These are phyloP conservation scores for Metacarcinus magister DNA, from an alignment of 2,888 invertebrate genomes.

Conservation along the genomic window DNA sequence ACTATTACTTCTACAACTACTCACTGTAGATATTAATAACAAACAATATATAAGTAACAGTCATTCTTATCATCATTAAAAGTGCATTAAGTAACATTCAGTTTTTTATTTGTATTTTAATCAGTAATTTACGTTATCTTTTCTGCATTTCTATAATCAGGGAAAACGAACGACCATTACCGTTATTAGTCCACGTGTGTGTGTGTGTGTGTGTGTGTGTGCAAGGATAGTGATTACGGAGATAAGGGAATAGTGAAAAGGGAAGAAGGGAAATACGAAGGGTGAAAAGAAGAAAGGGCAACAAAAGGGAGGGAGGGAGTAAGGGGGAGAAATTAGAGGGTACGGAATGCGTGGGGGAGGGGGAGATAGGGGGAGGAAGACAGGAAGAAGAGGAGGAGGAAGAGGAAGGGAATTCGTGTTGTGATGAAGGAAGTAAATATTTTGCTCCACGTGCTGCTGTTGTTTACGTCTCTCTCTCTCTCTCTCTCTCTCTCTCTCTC, in stretches of 20 bases:
- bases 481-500: background rate
- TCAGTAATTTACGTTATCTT: background rate
- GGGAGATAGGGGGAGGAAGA: background rate
- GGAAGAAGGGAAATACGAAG: background rate
- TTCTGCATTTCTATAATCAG: slow-evolving; percentile 26
- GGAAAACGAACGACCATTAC: background rate
- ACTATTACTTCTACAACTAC: too few relatives aligned
- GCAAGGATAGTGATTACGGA: background rate
- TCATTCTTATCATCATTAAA: too few relatives aligned
- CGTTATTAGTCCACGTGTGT: background rate
- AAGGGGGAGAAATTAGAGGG: background rate
- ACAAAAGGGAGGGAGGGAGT: background rate
- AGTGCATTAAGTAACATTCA: too few relatives aligned
- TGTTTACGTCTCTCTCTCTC: background rate
- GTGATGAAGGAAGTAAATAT: background rate
- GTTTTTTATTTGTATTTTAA: background rate
- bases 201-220: slow-evolving; percentile 6
- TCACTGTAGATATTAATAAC: too few relatives aligned
- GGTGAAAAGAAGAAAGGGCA: background rate
- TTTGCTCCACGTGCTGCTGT: slow-evolving; percentile 27
- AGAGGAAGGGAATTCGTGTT: background rate
- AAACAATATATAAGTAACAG: too few relatives aligned
- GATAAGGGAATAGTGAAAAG: background rate
- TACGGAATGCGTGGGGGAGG: background rate
- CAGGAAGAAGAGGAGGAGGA: background rate